Evolutionary conservation across 1,140 invertebrate species (phyloP).

Genomic region (Bombus impatiens): DNA sequence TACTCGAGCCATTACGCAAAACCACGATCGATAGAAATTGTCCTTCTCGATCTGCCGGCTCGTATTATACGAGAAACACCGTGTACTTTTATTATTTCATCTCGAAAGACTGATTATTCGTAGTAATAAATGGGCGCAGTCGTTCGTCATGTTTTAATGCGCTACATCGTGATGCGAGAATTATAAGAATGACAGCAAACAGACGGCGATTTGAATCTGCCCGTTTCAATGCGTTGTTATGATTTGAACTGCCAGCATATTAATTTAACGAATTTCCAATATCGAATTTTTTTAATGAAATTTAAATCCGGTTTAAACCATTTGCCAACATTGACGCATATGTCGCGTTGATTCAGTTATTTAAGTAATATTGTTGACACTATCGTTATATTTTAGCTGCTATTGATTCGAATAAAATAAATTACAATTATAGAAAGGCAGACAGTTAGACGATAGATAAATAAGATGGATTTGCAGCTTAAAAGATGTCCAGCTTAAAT

Average conservation of each 20-base stretch:
- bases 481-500: not conserved
- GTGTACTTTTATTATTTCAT: not conserved
- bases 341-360: not conserved
- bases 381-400: not conserved
- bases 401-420: not conserved
- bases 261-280: not conserved
- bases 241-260: not conserved
- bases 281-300: not conserved
- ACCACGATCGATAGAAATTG: constrained; percentile 33
- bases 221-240: too few species aligned
- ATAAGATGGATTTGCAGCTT: not conserved
- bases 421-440: not conserved
- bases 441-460: not conserved
- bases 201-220: not conserved
- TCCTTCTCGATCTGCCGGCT: not conserved
- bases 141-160: constrained; percentile 12
- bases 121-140: not conserved
- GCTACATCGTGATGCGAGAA: not conserved
- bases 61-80: too few species aligned
- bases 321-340: not conserved
- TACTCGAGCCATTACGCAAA: constrained; percentile 30
- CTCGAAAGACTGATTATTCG: not conserved
- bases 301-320: not conserved
- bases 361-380: not conserved
- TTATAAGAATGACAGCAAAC: constrained; percentile 8